Percentiles rank a stretch among this genome's conserved stretches.
These are phyloP conservation scores for Acleris literana DNA, from an alignment of 2,888 invertebrate species.

Conservation along the genomic window DNA sequence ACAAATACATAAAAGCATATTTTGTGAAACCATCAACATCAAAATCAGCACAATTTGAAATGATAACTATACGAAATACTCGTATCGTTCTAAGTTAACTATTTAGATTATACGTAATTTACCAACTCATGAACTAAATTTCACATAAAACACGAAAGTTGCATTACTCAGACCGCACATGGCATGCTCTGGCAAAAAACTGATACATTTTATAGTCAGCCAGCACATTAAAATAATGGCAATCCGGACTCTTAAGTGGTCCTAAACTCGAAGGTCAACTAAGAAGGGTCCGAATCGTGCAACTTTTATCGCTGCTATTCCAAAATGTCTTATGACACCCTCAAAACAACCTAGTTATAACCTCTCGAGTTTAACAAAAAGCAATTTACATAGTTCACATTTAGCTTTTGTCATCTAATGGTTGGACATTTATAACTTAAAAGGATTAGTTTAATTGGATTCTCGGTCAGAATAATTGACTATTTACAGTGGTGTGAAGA, in stretches of 20 bases:
- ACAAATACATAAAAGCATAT: no score
- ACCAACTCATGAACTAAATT: background rate
- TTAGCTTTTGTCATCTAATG: slow-evolving; percentile 28
- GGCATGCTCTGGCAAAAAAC: no score
- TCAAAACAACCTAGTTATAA: background rate
- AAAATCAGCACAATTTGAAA: no score
- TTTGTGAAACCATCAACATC: no score
- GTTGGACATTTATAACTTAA: slow-evolving; percentile 26
- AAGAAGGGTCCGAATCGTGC: slow-evolving; percentile 19
- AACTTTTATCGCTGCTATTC: background rate
- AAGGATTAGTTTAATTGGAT: slow-evolving; percentile 33
- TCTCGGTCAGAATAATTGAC: slow-evolving; percentile 15
- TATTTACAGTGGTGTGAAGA: background rate
- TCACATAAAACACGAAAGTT: background rate
- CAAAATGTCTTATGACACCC: slow-evolving; percentile 10
- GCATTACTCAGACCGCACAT: background rate
- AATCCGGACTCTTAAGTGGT: slow-evolving; percentile 14
- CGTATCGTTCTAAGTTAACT: background rate
- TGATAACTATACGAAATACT: no score
- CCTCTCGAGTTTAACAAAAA: background rate
- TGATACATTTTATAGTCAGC: no score
- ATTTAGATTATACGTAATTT: background rate
- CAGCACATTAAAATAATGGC: background rate
- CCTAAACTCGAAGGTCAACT: slow-evolving; percentile 21
- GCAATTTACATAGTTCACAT: slow-evolving; percentile 30